Evolutionary conservation across 1,140 invertebrate genomes (phyloP).

Genomic region (Diuraphis noxia): DNA sequence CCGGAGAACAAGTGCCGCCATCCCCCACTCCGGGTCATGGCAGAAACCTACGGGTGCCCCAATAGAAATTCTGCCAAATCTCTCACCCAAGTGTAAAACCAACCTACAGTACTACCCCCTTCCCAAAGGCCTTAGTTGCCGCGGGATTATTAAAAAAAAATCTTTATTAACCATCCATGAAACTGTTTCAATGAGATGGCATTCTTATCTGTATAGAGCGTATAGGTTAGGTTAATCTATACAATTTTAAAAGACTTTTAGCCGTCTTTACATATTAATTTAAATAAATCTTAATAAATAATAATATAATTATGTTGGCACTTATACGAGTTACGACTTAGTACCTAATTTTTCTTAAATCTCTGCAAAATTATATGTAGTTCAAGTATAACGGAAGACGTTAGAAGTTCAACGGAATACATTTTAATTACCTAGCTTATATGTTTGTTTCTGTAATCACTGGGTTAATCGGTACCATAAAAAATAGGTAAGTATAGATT

Average conservation of each 20-base stretch:
- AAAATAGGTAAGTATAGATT: background rate
- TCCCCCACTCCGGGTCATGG: no score
- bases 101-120: no score
- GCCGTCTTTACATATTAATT: background rate
- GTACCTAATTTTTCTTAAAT: background rate
- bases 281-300: no score
- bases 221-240: background rate
- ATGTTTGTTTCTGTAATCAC: slow-evolving; percentile 34
- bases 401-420: background rate
- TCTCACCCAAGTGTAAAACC: no score
- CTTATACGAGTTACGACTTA: background rate
- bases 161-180: background rate
- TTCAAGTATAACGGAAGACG: no score
- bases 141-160: no score
- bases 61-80: no score
- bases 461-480: background rate
- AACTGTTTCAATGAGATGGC: background rate
- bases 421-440: background rate
- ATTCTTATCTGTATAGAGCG: background rate
- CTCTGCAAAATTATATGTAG: slow-evolving; percentile 15
- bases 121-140: no score
- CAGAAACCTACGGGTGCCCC: no score
- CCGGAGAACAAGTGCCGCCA: no score
- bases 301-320: no score
- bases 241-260: background rate